Evolutionary conservation across 2,797 vertebrate species (phyloP).

Genomic region (Typhlichthys subterraneus): DNA sequence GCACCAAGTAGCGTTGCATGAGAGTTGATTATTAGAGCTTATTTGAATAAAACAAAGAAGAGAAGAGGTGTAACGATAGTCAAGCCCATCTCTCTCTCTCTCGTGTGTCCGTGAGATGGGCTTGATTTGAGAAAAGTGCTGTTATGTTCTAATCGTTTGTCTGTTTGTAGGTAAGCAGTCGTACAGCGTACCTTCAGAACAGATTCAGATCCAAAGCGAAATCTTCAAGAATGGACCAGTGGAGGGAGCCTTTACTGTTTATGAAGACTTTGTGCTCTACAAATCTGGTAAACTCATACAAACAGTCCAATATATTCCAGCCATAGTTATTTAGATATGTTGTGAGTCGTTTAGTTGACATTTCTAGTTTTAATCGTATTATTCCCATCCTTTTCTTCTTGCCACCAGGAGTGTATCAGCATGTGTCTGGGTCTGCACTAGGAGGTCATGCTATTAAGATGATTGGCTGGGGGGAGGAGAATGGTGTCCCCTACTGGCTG

Average conservation of each 20-base stretch:
- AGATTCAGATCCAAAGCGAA: slow-evolving; percentile 86
- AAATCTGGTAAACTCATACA: slow-evolving; percentile 83
- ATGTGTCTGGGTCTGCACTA: slow-evolving; percentile 80
- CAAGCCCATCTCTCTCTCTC: too few relatives aligned
- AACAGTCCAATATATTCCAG: background rate
- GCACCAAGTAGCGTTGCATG: too few relatives aligned
- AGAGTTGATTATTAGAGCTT: too few relatives aligned
- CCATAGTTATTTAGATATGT: background rate
- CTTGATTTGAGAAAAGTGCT: too few relatives aligned
- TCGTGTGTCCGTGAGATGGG: too few relatives aligned
- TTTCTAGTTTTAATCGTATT: background rate
- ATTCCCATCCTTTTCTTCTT: background rate
- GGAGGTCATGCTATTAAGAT: slow-evolving; percentile 95
- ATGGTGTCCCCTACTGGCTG: slow-evolving; percentile 88
- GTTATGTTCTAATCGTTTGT: too few relatives aligned
- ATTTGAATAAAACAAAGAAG: too few relatives aligned
- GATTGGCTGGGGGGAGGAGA: slow-evolving; percentile 91
- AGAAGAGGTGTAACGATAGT: too few relatives aligned
- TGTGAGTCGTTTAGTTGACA: background rate
- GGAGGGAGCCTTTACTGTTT: slow-evolving; percentile 91
- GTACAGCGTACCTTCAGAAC: slow-evolving; percentile 74
- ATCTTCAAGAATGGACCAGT: slow-evolving; percentile 93
- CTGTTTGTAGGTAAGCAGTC: slow-evolving; percentile 78
- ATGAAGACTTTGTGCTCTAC: slow-evolving; percentile 89
- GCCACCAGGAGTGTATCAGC: slow-evolving; percentile 89